Evolutionary conservation across 2,888 invertebrate species (phyloP).

Genomic region (Perizoma affinitatum): DNA sequence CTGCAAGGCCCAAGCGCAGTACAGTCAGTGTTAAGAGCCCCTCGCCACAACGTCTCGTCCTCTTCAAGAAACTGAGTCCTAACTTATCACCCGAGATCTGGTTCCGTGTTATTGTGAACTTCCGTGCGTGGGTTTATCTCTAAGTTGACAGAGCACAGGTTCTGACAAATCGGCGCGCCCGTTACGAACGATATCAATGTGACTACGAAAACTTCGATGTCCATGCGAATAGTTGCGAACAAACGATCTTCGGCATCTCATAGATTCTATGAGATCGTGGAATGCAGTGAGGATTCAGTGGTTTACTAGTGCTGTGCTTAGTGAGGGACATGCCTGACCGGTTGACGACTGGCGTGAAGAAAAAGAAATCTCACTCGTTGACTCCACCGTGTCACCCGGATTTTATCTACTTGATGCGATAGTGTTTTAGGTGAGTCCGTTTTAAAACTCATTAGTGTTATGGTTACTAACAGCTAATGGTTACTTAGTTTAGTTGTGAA

Average conservation of each 20-base stretch:
- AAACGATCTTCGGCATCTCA: slow-evolving; percentile 8
- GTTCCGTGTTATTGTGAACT: slow-evolving; percentile 57
- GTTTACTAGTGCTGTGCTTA: slow-evolving; percentile 56
- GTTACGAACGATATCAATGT: slow-evolving; percentile 56
- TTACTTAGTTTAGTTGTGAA: slow-evolving; percentile 45
- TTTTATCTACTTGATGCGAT: slow-evolving; percentile 77
- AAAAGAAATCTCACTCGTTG: slow-evolving; percentile 73
- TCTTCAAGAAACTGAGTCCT: slow-evolving; percentile 40
- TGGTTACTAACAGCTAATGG: slow-evolving; percentile 53
- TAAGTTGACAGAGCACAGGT: slow-evolving; percentile 28
- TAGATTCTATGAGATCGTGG: slow-evolving; percentile 35
- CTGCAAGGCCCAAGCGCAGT: slow-evolving; percentile 72
- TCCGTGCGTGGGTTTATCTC: slow-evolving; percentile 62
- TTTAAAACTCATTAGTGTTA: slow-evolving; percentile 62
- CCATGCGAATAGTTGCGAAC: slow-evolving; percentile 31
- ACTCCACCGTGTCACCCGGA: slow-evolving; percentile 60
- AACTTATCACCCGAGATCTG: slow-evolving; percentile 50
- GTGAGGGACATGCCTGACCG: slow-evolving; percentile 79
- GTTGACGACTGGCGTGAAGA: slow-evolving; percentile 77
- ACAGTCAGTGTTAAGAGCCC: slow-evolving; percentile 77
- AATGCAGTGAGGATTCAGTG: slow-evolving; percentile 74
- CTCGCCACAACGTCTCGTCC: slow-evolving; percentile 50
- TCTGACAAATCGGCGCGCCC: slow-evolving; percentile 47
- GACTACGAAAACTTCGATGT: slow-evolving; percentile 40
- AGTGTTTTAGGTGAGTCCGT: slow-evolving; percentile 80